These are phyloP conservation scores for Datnioides undecimradiatus DNA, from an alignment of 2,113 vertebrate species.

Conservation along the genomic window DNA sequence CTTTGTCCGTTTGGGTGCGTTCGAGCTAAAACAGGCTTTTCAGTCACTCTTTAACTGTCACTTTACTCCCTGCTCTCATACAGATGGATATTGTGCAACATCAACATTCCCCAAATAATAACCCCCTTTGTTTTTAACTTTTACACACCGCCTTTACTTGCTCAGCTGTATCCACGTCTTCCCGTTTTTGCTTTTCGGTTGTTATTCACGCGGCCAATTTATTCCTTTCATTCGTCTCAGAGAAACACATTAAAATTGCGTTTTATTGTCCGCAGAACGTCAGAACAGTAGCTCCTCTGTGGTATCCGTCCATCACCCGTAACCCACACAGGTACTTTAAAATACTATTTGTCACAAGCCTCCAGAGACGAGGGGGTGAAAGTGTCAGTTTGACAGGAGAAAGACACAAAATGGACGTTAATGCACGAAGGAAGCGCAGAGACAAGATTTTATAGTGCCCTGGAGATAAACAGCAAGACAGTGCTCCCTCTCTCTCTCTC, in stretches of 20 bases:
- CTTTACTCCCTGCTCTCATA: background rate
- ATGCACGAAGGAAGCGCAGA: background rate
- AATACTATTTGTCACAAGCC: background rate
- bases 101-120: background rate
- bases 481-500: background rate
- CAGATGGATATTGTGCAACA: background rate
- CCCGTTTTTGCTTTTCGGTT: background rate
- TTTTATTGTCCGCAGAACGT: background rate
- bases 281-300: background rate
- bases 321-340: background rate
- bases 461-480: background rate
- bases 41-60: background rate
- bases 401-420: background rate
- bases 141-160: background rate
- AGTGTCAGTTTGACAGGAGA: background rate
- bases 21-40: background rate
- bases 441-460: background rate
- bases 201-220: background rate
- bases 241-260: constrained; percentile 4
- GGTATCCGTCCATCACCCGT: background rate
- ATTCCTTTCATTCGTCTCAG: background rate
- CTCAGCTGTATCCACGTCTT: background rate
- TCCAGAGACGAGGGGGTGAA: background rate
- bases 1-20: background rate
- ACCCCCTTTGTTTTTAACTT: background rate